Evolutionary conservation across 2,797 vertebrate genomes (phyloP), one percentile per base, ranked within the genome.

Genomic region (Schizothorax lantsangensis): DNA sequence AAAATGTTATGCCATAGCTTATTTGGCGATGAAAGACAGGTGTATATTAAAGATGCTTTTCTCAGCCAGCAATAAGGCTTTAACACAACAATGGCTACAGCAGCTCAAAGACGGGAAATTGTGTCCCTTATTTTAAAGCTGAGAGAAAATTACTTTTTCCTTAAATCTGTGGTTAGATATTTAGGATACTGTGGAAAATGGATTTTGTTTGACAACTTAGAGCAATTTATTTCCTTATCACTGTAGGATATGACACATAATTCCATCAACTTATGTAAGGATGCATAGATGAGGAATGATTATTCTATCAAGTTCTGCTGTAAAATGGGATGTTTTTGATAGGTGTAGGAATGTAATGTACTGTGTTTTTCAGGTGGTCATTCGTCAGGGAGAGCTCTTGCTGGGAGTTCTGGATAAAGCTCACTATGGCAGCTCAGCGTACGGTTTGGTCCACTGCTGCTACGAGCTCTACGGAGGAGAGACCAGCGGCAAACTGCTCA

Each of bases 371-470:
- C 88, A 99, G 98, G 98, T 99, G 88, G 88, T 99, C 90, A 97
- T 99, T 82, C 95, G 95, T 81, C 92, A 95, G 0, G 98, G 98
- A 0, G 98, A 99, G 88, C 93, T 99, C 79, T 91, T 99, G 30
- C 94, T 97, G 8, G 98, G 98, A 0, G 96, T 99, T 79, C 90
- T 99, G 93, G 98, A 99, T 94, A 99, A 99, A 92, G 98, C 98
- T 0, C 98, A 99, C 90, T 99, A 99, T 0, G 98, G 98, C 84
- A 99, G 98, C 91, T 98, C 98, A 0, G 96, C 97, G 23, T 99
- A 98, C 0, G 97, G 98, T 21, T 93, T 99, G 88, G 97, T 99
- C 1, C 98, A 99, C 94, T 98, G 98, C 91, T 99, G 98, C 92
- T 97, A 98, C 1, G 98, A 99, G 91, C 95, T 99, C 64, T 99